A percentile compares a stretch with the other conserved stretches of the same genome.
These are phyloP conservation scores for Prolemur simus DNA, from an alignment of 2,113 vertebrate genomes.

Conservation along the genomic window DNA sequence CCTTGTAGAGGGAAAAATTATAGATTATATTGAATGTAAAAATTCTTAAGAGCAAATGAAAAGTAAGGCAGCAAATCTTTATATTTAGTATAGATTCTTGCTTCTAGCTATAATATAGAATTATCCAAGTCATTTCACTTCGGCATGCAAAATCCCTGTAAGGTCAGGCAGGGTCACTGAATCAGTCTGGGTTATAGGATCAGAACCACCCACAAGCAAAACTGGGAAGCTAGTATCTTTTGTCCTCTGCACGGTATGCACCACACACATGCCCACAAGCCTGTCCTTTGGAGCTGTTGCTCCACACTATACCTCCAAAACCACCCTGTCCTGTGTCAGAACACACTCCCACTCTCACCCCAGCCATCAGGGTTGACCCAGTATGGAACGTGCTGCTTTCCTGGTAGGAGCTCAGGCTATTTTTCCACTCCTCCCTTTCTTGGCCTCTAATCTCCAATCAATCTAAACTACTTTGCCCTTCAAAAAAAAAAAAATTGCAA, in stretches of 20 bases:
- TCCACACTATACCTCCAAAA: neutral
- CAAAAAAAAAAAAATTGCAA: neutral
- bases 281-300: neutral
- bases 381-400: neutral
- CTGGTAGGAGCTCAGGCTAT: neutral
- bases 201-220: neutral
- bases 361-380: neutral
- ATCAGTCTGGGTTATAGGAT: neutral
- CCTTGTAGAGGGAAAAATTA: neutral
- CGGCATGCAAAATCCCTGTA: neutral
- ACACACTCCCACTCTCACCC: neutral
- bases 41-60: conserved; percentile 44
- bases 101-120: neutral
- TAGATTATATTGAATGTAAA: conserved; percentile 31
- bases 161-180: neutral
- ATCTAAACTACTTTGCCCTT: neutral
- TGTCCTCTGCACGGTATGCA: neutral
- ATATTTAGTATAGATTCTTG: neutral
- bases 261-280: neutral
- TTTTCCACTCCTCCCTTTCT: neutral
- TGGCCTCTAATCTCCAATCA: neutral
- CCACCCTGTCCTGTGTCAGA: neutral
- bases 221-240: neutral
- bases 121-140: conserved; percentile 6
- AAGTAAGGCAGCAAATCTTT: conserved; percentile 42